Evolutionary conservation across 2,888 invertebrate genomes (phyloP).

Genomic region (Terebella lapidaria): DNA sequence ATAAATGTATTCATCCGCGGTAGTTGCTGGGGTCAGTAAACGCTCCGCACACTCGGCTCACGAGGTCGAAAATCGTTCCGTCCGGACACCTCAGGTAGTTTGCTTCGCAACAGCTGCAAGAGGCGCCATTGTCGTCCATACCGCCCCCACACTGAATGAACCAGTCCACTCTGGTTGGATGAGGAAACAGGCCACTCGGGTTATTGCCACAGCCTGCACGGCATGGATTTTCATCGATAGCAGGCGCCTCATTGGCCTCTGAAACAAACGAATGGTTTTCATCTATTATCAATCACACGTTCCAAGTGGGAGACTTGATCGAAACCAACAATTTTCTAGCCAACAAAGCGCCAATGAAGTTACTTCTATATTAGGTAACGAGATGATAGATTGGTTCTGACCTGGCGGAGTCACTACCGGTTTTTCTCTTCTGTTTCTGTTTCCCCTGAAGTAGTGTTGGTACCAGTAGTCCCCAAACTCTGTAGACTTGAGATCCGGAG

Average conservation of each 20-base stretch:
- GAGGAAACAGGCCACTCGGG: slow-evolving; percentile 12
- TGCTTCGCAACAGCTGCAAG: slow-evolving; percentile 15
- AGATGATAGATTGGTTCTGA: no score
- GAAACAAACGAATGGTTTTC: not conserved
- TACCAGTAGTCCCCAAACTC: not conserved
- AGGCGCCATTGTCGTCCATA: not conserved
- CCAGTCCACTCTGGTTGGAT: slow-evolving; percentile 6
- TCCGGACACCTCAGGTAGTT: slow-evolving; percentile 8
- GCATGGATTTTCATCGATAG: not conserved
- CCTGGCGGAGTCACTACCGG: no score
- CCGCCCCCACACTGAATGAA: slow-evolving; percentile 19
- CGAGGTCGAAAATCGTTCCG: slow-evolving; percentile 9
- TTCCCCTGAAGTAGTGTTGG: not conserved
- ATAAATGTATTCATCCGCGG: no score
- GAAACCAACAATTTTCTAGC: no score
- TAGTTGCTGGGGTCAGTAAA: not conserved
- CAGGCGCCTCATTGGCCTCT: not conserved
- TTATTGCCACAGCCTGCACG: slow-evolving; percentile 2
- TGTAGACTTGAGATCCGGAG: not conserved
- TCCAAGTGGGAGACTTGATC: no score
- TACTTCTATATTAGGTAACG: no score
- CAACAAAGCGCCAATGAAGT: no score
- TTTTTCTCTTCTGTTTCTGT: no score
- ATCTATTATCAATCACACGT: no score
- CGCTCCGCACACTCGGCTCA: slow-evolving; percentile 6